These are phyloP conservation scores for Cydia amplana DNA, from an alignment of 1,140 invertebrate species.

Conservation along the genomic window DNA sequence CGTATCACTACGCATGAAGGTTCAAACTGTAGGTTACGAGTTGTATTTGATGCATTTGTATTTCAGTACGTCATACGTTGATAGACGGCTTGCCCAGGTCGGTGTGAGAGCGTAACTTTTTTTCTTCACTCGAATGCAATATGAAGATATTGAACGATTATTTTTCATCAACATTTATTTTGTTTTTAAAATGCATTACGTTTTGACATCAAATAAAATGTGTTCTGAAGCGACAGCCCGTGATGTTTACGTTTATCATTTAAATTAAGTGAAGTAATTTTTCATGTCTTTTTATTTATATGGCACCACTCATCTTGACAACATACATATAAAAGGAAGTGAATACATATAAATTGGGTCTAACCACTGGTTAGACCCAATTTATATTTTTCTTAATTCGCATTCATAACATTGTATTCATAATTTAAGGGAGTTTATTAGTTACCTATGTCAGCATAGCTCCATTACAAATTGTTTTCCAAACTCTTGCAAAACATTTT, in stretches of 20 bases:
- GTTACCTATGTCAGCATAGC: no score
- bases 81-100: constrained; percentile 66
- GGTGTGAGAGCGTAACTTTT: constrained; percentile 52
- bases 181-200: constrained; percentile 43
- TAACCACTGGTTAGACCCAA: not conserved
- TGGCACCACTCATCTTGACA: not conserved
- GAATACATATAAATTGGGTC: no score
- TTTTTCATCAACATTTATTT: constrained; percentile 51
- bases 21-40: not conserved
- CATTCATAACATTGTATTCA: no score
- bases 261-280: constrained; percentile 7
- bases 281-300: constrained; percentile 24
- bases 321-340: not conserved
- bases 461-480: no score
- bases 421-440: no score
- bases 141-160: constrained; percentile 75
- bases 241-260: constrained; percentile 25
- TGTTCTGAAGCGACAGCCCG: constrained; percentile 22
- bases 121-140: constrained; percentile 65
- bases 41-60: constrained; percentile 30
- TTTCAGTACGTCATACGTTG: constrained; percentile 68
- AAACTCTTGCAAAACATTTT: no score
- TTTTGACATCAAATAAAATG: constrained; percentile 44
- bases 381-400: no score
- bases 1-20: constrained; percentile 42